Conservation (phyloP, 2,888 invertebrate genomes). For the Zonitis immaculata region DNA sequence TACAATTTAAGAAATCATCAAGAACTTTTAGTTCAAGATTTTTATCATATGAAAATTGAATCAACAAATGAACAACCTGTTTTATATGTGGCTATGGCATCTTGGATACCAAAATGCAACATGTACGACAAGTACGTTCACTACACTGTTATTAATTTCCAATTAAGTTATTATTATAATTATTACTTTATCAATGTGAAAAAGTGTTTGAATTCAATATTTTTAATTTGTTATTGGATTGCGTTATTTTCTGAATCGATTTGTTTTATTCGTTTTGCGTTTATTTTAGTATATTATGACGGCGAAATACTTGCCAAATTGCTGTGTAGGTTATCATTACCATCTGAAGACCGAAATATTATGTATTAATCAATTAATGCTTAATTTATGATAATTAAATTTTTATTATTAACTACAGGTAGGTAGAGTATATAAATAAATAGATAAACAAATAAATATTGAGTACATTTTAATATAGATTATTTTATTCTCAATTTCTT, state of each 20-base stretch:
- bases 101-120: constrained; percentile 71
- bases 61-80: constrained; percentile 59
- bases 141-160: background rate
- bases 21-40: constrained; percentile 58
- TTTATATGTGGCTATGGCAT: constrained; percentile 66
- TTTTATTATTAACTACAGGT: constrained; percentile 18
- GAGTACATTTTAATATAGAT: background rate
- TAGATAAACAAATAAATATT: background rate
- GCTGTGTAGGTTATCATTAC: constrained; percentile 36
- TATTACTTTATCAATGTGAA: background rate
- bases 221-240: background rate
- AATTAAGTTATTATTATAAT: constrained; percentile 6
- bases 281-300: background rate
- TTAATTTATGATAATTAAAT: background rate
- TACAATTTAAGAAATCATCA: constrained; percentile 50
- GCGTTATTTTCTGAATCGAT: background rate
- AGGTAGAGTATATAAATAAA: constrained; percentile 15
- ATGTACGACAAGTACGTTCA: constrained; percentile 34
- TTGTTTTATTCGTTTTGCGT: background rate
- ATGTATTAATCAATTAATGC: constrained; percentile 2
- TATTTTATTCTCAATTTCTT: background rate
- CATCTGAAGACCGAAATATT: constrained; percentile 47
- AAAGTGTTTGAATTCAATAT: background rate
- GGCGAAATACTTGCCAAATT: background rate
- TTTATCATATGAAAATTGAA: constrained; percentile 55